Conservation (phyloP, 1,140 invertebrate genomes). For the Sinella curviseta region DNA sequence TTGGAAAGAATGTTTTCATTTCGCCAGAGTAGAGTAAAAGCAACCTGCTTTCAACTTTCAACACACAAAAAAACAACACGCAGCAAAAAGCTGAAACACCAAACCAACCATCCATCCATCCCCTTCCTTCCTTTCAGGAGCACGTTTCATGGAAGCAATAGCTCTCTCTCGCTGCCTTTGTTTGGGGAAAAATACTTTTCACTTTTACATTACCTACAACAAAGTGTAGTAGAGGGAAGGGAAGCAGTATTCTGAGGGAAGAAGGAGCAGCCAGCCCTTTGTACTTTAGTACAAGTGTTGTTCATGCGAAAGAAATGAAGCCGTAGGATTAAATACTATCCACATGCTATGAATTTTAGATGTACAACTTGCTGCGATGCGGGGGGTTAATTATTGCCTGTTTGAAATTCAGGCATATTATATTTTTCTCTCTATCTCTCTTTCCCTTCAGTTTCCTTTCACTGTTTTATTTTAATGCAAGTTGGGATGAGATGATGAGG, state of each 20-base stretch:
- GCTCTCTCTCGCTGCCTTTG: background rate
- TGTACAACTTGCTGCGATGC: background rate
- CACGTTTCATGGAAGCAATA: background rate
- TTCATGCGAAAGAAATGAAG: constrained; percentile 23
- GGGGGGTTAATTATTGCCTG: constrained; percentile 25
- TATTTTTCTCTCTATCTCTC: background rate
- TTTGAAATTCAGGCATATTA: constrained; percentile 11
- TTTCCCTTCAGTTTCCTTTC: background rate
- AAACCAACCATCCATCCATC: background rate
- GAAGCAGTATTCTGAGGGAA: background rate
- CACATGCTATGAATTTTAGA: constrained; percentile 26
- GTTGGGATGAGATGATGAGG: no score
- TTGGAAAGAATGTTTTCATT: background rate
- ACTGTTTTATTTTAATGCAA: background rate
- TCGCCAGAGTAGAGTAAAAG: no score
- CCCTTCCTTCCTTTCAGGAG: background rate
- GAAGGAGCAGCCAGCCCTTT: background rate
- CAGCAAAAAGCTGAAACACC: no score
- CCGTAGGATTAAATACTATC: constrained; percentile 27
- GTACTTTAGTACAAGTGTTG: no score
- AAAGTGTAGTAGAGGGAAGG: background rate
- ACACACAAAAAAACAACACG: background rate
- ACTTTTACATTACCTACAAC: background rate
- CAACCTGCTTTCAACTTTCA: background rate
- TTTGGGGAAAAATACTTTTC: no score